Conservation (phyloP, 2,888 invertebrate species). For the Andrena praecox region DNA sequence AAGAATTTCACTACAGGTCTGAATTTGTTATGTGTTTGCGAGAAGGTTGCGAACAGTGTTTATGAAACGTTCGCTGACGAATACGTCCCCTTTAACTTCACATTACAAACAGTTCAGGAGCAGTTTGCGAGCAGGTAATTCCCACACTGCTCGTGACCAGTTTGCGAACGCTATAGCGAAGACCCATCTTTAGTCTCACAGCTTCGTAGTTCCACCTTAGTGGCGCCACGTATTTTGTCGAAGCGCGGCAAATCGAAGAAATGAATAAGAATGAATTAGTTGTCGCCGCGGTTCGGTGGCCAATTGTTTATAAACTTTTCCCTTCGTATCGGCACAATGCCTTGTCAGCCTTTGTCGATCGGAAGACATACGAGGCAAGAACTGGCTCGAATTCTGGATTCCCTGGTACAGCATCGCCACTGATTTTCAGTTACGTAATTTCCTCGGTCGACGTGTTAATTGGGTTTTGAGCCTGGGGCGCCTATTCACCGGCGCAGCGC, state of each 20-base stretch:
- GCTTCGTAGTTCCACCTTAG: neutral
- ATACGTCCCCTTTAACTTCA: neutral
- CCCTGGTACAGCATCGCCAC: neutral
- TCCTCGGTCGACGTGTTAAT: constrained; percentile 41
- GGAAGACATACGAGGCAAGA: neutral
- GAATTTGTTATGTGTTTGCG: neutral
- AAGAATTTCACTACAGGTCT: neutral
- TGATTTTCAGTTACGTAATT: constrained; percentile 47
- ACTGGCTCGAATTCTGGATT: neutral
- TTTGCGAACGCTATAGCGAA: too few species aligned
- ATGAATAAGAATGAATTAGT: neutral
- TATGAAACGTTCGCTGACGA: neutral
- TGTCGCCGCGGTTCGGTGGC: too few species aligned
- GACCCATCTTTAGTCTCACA: neutral
- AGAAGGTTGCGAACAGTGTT: neutral
- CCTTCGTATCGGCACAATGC: too few species aligned
- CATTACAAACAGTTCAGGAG: neutral
- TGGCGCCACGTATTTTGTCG: neutral
- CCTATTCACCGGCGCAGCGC: constrained; percentile 31
- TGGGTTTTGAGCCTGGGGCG: constrained; percentile 53
- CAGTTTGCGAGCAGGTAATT: too few species aligned
- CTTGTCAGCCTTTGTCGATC: too few species aligned
- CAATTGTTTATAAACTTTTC: too few species aligned
- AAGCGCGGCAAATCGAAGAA: neutral
- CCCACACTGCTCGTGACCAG: too few species aligned